Evolutionary conservation across 2,888 invertebrate genomes (phyloP).

Genomic region (Crematogaster levior): DNA sequence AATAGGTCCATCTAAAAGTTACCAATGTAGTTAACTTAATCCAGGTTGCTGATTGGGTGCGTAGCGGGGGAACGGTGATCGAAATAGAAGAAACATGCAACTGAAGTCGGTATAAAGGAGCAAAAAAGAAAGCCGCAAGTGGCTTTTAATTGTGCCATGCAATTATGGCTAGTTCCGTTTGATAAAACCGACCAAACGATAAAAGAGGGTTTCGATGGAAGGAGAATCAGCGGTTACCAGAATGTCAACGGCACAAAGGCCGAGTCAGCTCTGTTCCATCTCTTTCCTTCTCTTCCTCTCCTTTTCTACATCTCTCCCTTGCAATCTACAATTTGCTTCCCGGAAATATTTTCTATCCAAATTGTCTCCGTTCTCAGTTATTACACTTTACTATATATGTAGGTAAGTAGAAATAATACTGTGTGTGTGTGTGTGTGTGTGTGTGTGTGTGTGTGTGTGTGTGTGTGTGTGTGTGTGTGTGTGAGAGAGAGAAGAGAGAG

Average conservation of each 20-base stretch:
- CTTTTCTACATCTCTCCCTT: constrained; percentile 1
- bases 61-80: constrained; percentile 21
- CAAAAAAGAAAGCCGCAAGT: constrained; percentile 16
- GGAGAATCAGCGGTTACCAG: constrained; percentile 65
- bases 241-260: constrained; percentile 69
- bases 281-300: background rate
- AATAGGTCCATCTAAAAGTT: constrained; percentile 68
- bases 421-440: too few species aligned
- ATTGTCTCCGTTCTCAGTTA: background rate
- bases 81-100: constrained; percentile 25
- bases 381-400: background rate
- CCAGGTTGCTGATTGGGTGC: constrained; percentile 68
- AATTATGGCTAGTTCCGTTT: constrained; percentile 70
- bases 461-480: too few species aligned
- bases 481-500: background rate
- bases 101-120: background rate
- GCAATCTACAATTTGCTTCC: constrained; percentile 27
- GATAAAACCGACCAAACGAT: constrained; percentile 60
- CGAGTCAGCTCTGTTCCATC: background rate
- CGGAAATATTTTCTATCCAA: constrained; percentile 36
- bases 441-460: too few species aligned
- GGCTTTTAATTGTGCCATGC: constrained; percentile 63
- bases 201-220: constrained; percentile 58
- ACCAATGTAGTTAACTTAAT: constrained; percentile 73
- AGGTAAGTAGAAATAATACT: background rate